Evolutionary conservation across 1,140 invertebrate genomes (phyloP), one percentile per base, ranked within the genome.

Genomic region (Caenorhabditis briggsae): DNA sequence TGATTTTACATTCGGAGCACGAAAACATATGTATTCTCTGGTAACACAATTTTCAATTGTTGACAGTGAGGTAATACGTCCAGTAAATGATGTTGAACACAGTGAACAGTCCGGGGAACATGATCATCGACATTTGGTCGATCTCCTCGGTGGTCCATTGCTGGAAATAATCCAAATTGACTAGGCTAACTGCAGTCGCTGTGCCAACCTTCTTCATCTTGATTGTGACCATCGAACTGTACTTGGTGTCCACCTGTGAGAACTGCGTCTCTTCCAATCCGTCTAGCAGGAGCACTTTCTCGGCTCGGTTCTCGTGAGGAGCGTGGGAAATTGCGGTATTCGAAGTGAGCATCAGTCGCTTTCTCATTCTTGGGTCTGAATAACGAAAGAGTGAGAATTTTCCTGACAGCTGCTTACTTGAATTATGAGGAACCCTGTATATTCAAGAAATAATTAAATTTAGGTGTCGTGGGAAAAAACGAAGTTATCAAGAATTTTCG

Each of bases 1-100:
- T 23, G 64, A 23, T 16, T 70, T 70, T 41, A 48, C 18, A 70
- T 70, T 53, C 46, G 70, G 23, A 46, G 7, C 48, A 70, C 33
- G 23, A n/a, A 78, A 78, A 50, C 9, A 50, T 78, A 50, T 78
- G 43, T 78, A 1, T 25, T 23, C 33, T 33, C 33, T 33, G 33
- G 33, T 50, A n/a, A 50, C 23, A 65, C 20, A 14, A 9, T 50
- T 14, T 20, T 78, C 33, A 78, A 12, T n/a, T 50, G 33, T 78
- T 78, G 1, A 78, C 70, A 78, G 70, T 86, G 5, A 91, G 82
- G 50, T 90, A 90, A 74, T 90, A 90, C 14, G 83, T 61, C 90
- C 90, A 90, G 50, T 91, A 90, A 46, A 90, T 59, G 20, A 90
- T 86, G 61, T 90, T 90, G 85, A 90, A 90, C 12, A 90, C 33